phyloP scores from a whole-genome alignment of 1,140 invertebrate species.

The Elymnias hypermnestra region DNA sequence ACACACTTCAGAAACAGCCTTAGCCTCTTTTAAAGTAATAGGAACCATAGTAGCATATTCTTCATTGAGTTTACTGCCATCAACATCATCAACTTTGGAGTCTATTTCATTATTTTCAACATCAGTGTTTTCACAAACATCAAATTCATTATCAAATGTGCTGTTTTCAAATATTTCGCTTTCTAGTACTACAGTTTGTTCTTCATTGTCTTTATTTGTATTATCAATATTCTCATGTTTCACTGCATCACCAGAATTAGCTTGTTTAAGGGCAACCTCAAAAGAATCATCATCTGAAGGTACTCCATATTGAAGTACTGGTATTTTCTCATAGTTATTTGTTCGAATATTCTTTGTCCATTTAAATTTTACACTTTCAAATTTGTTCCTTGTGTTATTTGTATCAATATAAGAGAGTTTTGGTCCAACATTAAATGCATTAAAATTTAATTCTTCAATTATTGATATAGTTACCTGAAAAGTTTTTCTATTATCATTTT shows the following conservation, averaged over 20 bases:
- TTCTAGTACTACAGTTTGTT: not conserved
- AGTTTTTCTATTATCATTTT: conserved; percentile 1
- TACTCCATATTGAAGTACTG: conserved; percentile 42
- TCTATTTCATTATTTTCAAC: not conserved
- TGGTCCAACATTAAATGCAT: conserved; percentile 34
- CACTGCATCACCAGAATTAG: not conserved
- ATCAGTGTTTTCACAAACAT: conserved; percentile 25
- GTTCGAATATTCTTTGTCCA: conserved; percentile 42
- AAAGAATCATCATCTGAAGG: too few species aligned
- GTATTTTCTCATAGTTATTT: conserved; percentile 37
- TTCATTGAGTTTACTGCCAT: conserved; percentile 44
- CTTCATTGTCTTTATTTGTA: not conserved
- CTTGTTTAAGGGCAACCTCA: not conserved
- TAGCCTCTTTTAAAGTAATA: conserved; percentile 46
- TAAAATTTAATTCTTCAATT: conserved; percentile 33
- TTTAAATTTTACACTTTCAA: conserved; percentile 47
- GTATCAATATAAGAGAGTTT: conserved; percentile 35
- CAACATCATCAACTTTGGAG: conserved; percentile 20
- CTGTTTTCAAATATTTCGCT: conserved; percentile 13
- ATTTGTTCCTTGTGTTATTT: conserved; percentile 27
- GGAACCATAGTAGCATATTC: conserved; percentile 54
- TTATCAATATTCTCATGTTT: conserved; percentile 8
- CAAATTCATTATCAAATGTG: conserved; percentile 23
- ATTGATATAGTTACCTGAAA: conserved; percentile 44
- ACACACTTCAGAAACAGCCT: conserved; percentile 50